Base-by-base conservation (phyloP, 2,888 invertebrate genomes). In the Tuta absoluta region DNA sequence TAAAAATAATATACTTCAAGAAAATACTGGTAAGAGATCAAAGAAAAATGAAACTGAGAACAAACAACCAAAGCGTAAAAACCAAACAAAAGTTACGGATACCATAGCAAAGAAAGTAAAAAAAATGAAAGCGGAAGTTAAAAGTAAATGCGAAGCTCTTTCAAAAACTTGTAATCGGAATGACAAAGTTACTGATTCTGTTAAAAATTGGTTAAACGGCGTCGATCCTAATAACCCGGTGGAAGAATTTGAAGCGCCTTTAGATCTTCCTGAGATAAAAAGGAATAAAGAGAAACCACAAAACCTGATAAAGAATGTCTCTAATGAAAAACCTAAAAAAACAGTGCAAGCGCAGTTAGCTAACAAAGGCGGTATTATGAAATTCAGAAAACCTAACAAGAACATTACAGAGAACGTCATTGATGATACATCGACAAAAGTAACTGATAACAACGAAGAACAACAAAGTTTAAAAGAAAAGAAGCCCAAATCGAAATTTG, bases 321-420 rank as follows among this genome's bases (percentile, higher is more conserved):
- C 19, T 41, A 68, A 70, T 28, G 70, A 68, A 41, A 71, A 65
- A 56, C 41, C 48, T n/a, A 70, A 80, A 58, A 87, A 80, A 72
- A 71, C 76, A 4, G 67, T 89, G 17, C 91, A 91, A 77, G 72
- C 90, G 2, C 79, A 79, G 68, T 70, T 91, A 61, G 76, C 81
- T 1, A 89, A 91, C 65, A 87, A 84, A 74, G 81, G 76, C 65
- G 90, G 90, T 1, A 68, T 84, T 28, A 89, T 91, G 89, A 91
- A 90, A 70, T 91, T 77, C 67, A 68, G 70, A 23, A 87, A 82
- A 66, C 86, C 88, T 75, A 65, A 12, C 33, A 51, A 38, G 62
- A 62, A 38, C 57, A 48, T 7, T 24, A 58, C 17, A 63, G 38
- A 51, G n/a, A 21, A 53, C 10, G 19, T 11, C 60, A 57, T n/a